Base-by-base conservation (phyloP, 2,113 vertebrate genomes). In the Zosterops borbonicus region DNA sequence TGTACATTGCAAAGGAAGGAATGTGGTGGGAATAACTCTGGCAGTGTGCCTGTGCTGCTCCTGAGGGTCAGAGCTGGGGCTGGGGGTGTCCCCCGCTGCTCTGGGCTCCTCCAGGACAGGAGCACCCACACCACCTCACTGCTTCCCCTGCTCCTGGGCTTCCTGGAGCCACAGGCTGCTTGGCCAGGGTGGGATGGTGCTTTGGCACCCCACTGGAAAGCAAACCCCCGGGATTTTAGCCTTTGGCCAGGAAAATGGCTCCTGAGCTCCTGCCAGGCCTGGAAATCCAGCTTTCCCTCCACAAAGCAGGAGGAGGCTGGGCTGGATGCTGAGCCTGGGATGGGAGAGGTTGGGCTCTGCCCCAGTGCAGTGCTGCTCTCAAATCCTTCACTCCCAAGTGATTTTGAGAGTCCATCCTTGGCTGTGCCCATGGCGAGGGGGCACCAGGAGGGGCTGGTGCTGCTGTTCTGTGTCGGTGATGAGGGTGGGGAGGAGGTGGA, bases 11-110 rank as follows among this genome's bases (percentile, higher is more conserved):
- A 14, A 31, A 63, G 63, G 70, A 22, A 42, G 87, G 55, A 28
- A 13, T 2, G 19, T 11, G 19, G 9, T 33, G 31, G 47, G 69
- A 46, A 25, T 2, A 8, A 55, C 29, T 5, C 29, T 2, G 1
- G 50, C 41, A 33, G n/a, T 0, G 0, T 1, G 2, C 10, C n/a
- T 0, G 4, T 55, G 65, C 63, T 35, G 39, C 35, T 39, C 6
- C 12, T 9, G 24, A 1, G 16, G 60, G 46, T 5, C 14, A 35
- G 27, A 65, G 50, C 0, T 0, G 33, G n/a, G 28, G 20, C 39
- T 0, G 77, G 10, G 49, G 24, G 4, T 22, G 28, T 3, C 37
- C 33, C 9, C 29, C 33, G 60, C 83, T 67, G 60, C 65, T 55
- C 20, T 21, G 18, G 11, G 44, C 22, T 63, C 62, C 53, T 35